A percentile compares a stretch with the other conserved stretches of the same genome.
These are phyloP conservation scores for Chirona hameri DNA, from an alignment of 2,888 invertebrate species.

Conservation along the genomic window DNA sequence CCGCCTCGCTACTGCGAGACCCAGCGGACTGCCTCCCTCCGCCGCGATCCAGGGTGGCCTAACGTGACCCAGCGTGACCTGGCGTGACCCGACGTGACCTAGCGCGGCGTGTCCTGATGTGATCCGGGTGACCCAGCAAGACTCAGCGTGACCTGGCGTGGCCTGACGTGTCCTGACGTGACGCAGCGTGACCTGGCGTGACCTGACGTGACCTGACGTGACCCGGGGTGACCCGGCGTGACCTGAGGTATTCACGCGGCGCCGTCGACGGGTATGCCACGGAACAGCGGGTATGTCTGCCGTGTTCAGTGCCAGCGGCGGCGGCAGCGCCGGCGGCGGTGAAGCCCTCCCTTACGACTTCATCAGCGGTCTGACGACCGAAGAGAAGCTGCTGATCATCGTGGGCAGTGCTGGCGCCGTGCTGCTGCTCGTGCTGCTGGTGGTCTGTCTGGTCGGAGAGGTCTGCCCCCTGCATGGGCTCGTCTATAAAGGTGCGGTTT, in stretches of 20 bases:
- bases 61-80: too few relatives aligned
- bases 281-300: too few relatives aligned
- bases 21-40: too few relatives aligned
- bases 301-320: too few relatives aligned
- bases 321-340: too few relatives aligned
- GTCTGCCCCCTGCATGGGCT: neutral
- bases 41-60: too few relatives aligned
- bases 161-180: neutral
- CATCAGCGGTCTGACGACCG: neutral
- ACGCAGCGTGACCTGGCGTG: neutral
- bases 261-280: too few relatives aligned
- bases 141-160: neutral
- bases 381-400: constrained; percentile 29
- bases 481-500: constrained; percentile 9
- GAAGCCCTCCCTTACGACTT: neutral
- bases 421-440: neutral
- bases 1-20: neutral
- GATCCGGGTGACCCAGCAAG: neutral
- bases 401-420: constrained; percentile 1
- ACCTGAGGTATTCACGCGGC: too few relatives aligned
- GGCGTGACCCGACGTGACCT: neutral
- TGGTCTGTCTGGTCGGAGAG: constrained; percentile 25
- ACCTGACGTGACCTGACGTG: neutral
- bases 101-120: neutral
- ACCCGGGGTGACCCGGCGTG: neutral